phyloP scores from a whole-genome alignment of 2,888 invertebrate species.

The Cataglyphis rosenhaueri region DNA sequence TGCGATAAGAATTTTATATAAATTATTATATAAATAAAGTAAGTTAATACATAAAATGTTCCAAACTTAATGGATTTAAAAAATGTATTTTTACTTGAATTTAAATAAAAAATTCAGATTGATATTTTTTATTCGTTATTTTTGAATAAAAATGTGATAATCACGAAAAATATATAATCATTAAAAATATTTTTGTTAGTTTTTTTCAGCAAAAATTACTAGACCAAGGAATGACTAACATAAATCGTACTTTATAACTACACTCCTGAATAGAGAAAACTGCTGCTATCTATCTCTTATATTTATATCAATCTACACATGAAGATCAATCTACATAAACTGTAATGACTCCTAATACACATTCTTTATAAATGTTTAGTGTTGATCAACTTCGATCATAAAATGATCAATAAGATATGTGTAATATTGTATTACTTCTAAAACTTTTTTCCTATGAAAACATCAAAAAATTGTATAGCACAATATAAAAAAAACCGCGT shows the following conservation, averaged over 20 bases:
- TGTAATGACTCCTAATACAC: constrained; percentile 4
- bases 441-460: neutral
- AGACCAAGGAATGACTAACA: neutral
- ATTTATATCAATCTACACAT: neutral
- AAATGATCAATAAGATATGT: neutral
- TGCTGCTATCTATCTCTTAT: constrained; percentile 37
- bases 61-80: neutral
- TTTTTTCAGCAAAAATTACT: constrained; percentile 2
- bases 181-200: neutral
- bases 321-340: constrained; percentile 36
- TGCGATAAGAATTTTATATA: neutral
- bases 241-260: constrained; percentile 4
- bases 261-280: constrained; percentile 45
- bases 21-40: neutral
- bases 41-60: neutral
- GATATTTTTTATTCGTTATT: neutral
- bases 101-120: neutral
- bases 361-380: constrained; percentile 10
- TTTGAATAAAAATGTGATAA: neutral
- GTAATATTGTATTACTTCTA: constrained; percentile 4
- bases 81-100: neutral
- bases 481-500: neutral
- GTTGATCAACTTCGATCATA: constrained; percentile 5
- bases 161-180: neutral
- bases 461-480: neutral